Percentiles rank a stretch among this genome's conserved stretches.
These are phyloP conservation scores for Lasioglossum calceatum DNA, from an alignment of 2,888 invertebrate species.

Conservation along the genomic window DNA sequence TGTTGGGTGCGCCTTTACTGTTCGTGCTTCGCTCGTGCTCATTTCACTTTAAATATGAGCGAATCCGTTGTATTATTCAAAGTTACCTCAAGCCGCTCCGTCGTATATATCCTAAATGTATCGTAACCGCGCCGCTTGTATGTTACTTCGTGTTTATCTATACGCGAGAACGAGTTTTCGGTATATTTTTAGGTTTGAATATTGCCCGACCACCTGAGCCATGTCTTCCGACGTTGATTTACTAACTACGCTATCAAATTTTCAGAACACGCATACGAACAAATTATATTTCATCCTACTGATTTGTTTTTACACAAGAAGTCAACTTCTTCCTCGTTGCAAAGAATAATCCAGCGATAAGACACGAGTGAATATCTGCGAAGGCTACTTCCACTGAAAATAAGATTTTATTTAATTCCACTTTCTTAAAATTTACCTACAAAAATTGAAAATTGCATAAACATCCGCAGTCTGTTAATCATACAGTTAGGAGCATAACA, in stretches of 20 bases:
- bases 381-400: too few species aligned
- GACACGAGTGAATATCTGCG: neutral
- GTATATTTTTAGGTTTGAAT: constrained; percentile 35
- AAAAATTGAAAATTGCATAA: too few species aligned
- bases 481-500: too few species aligned
- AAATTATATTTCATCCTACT: neutral
- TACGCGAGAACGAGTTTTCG: constrained; percentile 49
- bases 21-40: constrained; percentile 23
- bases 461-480: too few species aligned
- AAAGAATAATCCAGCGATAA: neutral
- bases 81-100: constrained; percentile 57
- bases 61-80: constrained; percentile 77
- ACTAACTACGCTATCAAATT: neutral
- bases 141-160: constrained; percentile 54
- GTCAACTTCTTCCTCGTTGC: neutral
- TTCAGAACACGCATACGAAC: neutral
- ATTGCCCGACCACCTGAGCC: constrained; percentile 25
- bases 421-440: too few species aligned
- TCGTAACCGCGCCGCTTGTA: constrained; percentile 67
- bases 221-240: constrained; percentile 11
- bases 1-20: constrained; percentile 24
- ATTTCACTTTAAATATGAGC: constrained; percentile 73
- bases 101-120: constrained; percentile 74
- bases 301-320: neutral
- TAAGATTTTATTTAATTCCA: too few species aligned